Percentiles rank a stretch among this genome's conserved stretches.
These are phyloP conservation scores for Protula sp. DNA, from an alignment of 2,888 invertebrate genomes.

Conservation along the genomic window DNA sequence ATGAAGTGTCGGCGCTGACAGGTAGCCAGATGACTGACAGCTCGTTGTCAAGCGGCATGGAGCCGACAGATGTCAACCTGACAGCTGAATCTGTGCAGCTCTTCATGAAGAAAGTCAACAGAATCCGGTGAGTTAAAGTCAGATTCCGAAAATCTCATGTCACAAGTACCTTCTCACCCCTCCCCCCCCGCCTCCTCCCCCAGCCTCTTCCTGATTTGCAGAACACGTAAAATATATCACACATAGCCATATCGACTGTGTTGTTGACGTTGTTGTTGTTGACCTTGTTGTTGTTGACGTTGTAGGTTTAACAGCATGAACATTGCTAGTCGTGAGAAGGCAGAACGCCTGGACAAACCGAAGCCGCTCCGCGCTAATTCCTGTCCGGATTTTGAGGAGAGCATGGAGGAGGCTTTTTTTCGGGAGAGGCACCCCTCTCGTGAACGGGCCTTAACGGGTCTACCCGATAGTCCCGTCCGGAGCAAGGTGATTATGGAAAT, in stretches of 20 bases:
- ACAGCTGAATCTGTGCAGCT: constrained; percentile 44
- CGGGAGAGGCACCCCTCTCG: too few species aligned
- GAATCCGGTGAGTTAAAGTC: constrained; percentile 33
- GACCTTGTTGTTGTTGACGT: too few species aligned
- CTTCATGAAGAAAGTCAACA: constrained; percentile 44
- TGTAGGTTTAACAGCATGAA: constrained; percentile 19
- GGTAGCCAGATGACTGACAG: neutral
- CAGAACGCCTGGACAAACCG: neutral
- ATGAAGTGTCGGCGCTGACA: constrained; percentile 12
- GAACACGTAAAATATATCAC: too few species aligned
- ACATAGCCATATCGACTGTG: too few species aligned
- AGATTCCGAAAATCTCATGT: too few species aligned
- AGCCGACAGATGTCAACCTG: neutral
- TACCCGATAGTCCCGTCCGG: too few species aligned
- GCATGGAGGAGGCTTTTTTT: neutral
- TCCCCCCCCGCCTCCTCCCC: too few species aligned
- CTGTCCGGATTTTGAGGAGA: neutral
- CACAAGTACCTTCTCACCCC: too few species aligned
- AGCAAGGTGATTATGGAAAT: too few species aligned
- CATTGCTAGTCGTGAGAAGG: neutral
- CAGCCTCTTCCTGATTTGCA: too few species aligned
- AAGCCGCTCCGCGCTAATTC: neutral
- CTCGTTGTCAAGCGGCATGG: neutral
- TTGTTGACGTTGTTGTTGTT: too few species aligned
- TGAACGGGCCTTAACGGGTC: too few species aligned